Percentiles rank a stretch among this genome's conserved stretches.
phyloP scores from a whole-genome alignment of 2,888 invertebrate genomes.

The Megastigmus dorsalis region DNA sequence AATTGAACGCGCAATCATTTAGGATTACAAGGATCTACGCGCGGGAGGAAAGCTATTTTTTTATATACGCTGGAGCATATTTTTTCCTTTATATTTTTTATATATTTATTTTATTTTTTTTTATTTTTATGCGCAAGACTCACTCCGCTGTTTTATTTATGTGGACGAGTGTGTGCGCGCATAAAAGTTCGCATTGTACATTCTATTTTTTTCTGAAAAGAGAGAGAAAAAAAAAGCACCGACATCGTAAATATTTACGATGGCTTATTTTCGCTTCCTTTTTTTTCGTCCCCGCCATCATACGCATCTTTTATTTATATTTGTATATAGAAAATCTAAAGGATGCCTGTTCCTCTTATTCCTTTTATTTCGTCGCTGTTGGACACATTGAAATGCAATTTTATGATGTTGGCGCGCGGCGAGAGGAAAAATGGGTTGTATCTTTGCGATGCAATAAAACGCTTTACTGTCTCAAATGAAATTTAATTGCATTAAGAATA shows the following conservation, averaged over 20 bases:
- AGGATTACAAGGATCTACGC: not conserved
- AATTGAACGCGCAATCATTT: not conserved
- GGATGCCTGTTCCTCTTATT: no score
- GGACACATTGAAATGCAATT: not conserved
- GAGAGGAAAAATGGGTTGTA: not conserved
- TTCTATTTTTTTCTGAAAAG: not conserved
- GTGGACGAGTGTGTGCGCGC: not conserved
- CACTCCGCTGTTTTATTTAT: not conserved
- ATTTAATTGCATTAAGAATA: slow-evolving; percentile 18
- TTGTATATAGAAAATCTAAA: not conserved
- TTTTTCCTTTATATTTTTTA: not conserved
- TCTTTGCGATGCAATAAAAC: not conserved
- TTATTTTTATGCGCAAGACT: not conserved
- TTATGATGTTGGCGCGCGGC: not conserved
- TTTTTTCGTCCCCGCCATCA: not conserved
- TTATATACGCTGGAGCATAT: slow-evolving; percentile 4
- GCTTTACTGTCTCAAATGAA: slow-evolving; percentile 7
- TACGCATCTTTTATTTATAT: slow-evolving; percentile 5
- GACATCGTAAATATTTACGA: slow-evolving; percentile 34
- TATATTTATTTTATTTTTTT: not conserved
- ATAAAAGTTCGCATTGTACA: not conserved
- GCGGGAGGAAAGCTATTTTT: slow-evolving; percentile 12
- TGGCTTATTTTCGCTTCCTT: not conserved
- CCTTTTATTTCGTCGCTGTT: no score
- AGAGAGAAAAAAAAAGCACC: slow-evolving; percentile 4